These are phyloP conservation scores for Catostylus mosaicus DNA, from an alignment of 30 jellyfish, hydroid and myxozoan species.

Conservation along the genomic window DNA sequence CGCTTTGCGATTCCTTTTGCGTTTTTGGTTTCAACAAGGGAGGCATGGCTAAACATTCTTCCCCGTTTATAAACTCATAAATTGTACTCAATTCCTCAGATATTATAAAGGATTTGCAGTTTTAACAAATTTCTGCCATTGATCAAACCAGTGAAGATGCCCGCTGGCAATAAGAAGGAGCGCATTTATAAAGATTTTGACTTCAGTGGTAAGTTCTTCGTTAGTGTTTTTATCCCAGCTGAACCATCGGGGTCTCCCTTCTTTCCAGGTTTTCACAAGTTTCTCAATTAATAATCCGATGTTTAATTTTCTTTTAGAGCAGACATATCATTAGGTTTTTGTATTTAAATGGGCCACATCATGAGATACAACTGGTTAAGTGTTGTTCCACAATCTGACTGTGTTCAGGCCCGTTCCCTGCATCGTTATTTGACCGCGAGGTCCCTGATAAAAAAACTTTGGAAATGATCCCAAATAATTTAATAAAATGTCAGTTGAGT, in stretches of 20 bases:
- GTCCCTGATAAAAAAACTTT: too few relatives aligned
- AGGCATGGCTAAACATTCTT: background rate
- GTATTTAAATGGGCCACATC: too few relatives aligned
- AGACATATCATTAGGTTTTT: too few relatives aligned
- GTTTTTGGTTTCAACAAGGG: conserved; percentile 47
- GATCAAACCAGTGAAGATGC: conserved; percentile 23
- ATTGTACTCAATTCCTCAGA: background rate
- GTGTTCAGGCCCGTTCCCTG: too few relatives aligned
- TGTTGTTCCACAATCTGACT: too few relatives aligned
- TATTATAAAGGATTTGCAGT: background rate
- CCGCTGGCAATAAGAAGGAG: conserved; percentile 69
- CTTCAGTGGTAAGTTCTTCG: conserved; percentile 61
- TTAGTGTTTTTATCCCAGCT: background rate
- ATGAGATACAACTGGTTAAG: too few relatives aligned
- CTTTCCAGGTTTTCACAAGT: too few relatives aligned
- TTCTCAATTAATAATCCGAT: too few relatives aligned
- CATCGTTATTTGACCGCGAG: too few relatives aligned
- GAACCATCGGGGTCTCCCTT: background rate
- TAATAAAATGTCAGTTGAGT: too few relatives aligned
- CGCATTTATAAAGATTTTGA: conserved; percentile 53
- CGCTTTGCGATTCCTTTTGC: conserved; percentile 45
- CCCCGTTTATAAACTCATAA: background rate
- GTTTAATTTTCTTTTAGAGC: too few relatives aligned
- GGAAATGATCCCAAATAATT: too few relatives aligned
- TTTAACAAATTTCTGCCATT: background rate